Percentiles rank a stretch among this genome's conserved stretches.
Evolutionary conservation across 2,797 vertebrate genomes (phyloP).

Genomic region (Vultur gryphus): DNA sequence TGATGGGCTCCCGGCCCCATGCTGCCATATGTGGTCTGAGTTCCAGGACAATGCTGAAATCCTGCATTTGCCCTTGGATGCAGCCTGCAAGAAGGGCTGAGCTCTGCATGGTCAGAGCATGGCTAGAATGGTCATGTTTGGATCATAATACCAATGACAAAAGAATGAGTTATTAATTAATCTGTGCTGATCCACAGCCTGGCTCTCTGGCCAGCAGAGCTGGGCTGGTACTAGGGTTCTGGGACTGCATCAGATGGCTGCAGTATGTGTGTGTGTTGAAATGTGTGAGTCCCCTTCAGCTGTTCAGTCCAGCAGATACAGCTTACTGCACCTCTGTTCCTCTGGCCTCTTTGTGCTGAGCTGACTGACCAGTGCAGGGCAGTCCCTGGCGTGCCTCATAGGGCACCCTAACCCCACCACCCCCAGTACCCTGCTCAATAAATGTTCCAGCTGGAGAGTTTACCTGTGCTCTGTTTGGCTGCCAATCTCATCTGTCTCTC

Average conservation of each 20-base stretch:
- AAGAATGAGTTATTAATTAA: neutral
- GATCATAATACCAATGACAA: neutral
- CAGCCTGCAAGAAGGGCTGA: neutral
- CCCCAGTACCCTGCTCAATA: no score
- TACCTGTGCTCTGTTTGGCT: neutral
- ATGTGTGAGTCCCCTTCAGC: neutral
- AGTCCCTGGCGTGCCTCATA: neutral
- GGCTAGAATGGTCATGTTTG: neutral
- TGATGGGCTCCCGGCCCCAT: rapidly evolving
- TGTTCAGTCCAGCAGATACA: neutral
- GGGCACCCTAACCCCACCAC: neutral
- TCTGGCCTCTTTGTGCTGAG: neutral
- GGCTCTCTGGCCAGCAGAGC: neutral
- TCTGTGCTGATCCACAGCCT: neutral
- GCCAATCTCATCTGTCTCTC: neutral
- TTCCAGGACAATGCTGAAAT: neutral
- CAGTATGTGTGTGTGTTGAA: no score
- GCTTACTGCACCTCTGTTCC: neutral
- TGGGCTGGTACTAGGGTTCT: neutral
- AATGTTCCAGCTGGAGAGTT: neutral
- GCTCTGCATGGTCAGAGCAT: neutral
- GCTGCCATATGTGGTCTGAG: neutral
- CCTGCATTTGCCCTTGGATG: neutral
- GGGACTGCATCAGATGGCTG: no score
- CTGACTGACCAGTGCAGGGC: neutral